Percentiles rank a stretch among this genome's conserved stretches.
Evolutionary conservation across 2,797 vertebrate species (phyloP).

Genomic region (Centropyge bicolor): DNA sequence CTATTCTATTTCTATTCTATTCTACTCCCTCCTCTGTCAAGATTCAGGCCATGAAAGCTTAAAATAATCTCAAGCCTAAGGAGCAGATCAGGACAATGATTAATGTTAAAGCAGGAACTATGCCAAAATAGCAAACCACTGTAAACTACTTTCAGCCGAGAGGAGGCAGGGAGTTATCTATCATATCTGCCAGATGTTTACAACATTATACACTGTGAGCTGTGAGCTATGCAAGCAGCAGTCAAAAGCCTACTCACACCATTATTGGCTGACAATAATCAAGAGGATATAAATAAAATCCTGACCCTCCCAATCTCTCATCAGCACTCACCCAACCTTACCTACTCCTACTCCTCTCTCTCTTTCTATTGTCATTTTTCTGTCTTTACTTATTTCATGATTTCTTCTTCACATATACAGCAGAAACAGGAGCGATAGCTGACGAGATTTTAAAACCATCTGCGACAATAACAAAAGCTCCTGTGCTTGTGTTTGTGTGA

Average conservation of each 20-base stretch:
- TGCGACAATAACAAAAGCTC: neutral
- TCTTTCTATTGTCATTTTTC: neutral
- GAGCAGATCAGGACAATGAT: constrained; percentile 36
- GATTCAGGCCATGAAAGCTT: constrained; percentile 48
- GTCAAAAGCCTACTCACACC: neutral
- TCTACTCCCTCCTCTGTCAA: constrained; percentile 21
- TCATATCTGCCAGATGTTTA: constrained; percentile 7
- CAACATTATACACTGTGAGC: neutral
- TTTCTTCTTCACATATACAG: neutral
- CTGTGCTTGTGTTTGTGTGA: constrained; percentile 41
- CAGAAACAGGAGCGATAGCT: neutral
- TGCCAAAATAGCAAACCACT: constrained; percentile 16
- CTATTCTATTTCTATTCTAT: neutral
- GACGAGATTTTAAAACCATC: neutral
- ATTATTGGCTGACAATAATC: neutral
- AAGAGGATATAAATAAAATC: constrained; percentile 3
- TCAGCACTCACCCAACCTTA: constrained; percentile 5
- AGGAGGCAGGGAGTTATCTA: constrained; percentile 8
- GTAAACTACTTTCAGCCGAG: neutral
- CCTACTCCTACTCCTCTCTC: neutral
- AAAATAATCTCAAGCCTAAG: constrained; percentile 39
- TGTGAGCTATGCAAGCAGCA: neutral
- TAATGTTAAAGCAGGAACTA: constrained; percentile 4
- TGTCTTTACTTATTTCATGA: neutral
- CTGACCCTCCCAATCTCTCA: constrained; percentile 16